Evolutionary conservation across 2,888 invertebrate genomes (phyloP), one percentile per base, ranked within the genome.

Genomic region (Osmoderma eremita): DNA sequence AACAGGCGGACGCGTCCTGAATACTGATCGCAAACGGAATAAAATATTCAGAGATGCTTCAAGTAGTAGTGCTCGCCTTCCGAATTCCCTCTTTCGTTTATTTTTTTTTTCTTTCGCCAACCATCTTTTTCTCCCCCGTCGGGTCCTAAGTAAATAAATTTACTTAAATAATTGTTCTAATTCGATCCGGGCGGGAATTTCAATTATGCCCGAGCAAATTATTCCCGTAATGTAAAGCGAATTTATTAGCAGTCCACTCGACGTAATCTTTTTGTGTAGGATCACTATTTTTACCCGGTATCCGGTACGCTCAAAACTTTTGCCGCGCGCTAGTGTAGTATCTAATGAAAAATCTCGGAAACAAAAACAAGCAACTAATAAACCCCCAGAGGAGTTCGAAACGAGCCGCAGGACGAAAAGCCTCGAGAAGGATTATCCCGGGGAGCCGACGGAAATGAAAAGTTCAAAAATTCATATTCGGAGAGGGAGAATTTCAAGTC

Each of bases 11-110:
- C 63, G 51, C 17, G 41, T 18, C 45, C 63, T 53, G 67, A 67
- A 67, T 67, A 63, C 67, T 67, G 63, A 67, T 67, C 51, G 54
- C 18, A 22, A 12, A 39, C 45, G 48, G 39, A 38, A 63, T 67
- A 67, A 67, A 67, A 67, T 63, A 67, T 67, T 67, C 67, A 67
- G 45, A 36, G 45, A 42, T 18, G 67, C 39, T 50, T 49, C 65
- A 49, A 49, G 41, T 48, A 56, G 65, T 58, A 42, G 17, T 17
- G 42, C n/a, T 3, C 2, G 42, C 10, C 10, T 42, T 42, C 15
- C 15, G n/a, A 42, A 42, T 42, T 42, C 42, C 5, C 17, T 17
- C 12, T 17, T 13, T 13, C 12, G 5, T n/a, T 13, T 42, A 42
- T 15, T 42, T 42, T 6, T 6, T 15, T 51, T 51, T 15, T 13